Base-by-base conservation (phyloP, 2,797 vertebrate genomes). In the Rhinatrema bivittatum region DNA sequence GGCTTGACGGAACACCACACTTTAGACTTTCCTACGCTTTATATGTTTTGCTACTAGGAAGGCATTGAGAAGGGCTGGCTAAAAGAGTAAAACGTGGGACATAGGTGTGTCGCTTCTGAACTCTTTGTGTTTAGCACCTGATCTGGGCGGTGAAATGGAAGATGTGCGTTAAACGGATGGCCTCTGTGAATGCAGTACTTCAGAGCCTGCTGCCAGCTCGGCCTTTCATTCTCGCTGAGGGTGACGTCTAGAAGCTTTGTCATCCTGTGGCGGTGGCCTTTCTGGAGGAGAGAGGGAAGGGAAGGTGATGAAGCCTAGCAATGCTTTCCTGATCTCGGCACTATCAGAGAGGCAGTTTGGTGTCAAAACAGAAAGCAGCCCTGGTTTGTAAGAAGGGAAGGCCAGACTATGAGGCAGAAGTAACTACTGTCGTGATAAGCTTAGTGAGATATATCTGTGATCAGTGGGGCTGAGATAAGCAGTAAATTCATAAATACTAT, bases 401-500 rank as follows among this genome's bases (percentile, higher is more conserved):
- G 62, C 66, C 55, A 29, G 65, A 58, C 59, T 39, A n/a, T 53
- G 54, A 46, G 32, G 59, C 50, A 63, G 44, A 54, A 39, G 55
- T 60, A 62, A 69, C 68, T 57, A 60, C 57, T 50, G 41, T 42
- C 39, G 60, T 61, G 65, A 71, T 69, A 70, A 67, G 52, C 2
- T 10, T 11, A 46, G 46, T 67, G n/a, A n/a, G 62, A 65, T 67
- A 50, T 65, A 62, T 70, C 53, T 61, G 42, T 60, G 63, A 72
- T 67, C 59, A 67, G 50, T 7, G 39, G 45, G 46, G 53, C 49
- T 45, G 51, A 47, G 60, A 57, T 60, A 51, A 63, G 59, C 66
- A 60, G 43, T 68, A 63, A 58, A 65, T 72, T 67, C 65, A 59
- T 65, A 58, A 67, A 69, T 50, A 63, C 59, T 46, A 54, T 57